A percentile compares a stretch with the other conserved stretches of the same genome.
These are phyloP conservation scores for Rissa tridactyla DNA, from an alignment of 2,113 vertebrate genomes.

Conservation along the genomic window DNA sequence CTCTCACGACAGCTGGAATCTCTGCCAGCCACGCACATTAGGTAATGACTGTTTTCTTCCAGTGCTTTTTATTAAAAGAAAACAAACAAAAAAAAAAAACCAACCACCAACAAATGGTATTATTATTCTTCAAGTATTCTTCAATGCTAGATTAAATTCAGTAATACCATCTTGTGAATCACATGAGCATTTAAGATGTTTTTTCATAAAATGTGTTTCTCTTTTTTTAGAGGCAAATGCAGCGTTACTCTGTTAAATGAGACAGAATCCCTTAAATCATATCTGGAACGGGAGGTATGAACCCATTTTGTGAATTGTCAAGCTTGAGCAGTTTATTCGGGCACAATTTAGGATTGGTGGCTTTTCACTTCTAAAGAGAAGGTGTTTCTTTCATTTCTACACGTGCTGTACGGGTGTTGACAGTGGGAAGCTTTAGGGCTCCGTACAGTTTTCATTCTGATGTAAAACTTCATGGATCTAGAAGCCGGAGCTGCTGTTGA, in stretches of 20 bases:
- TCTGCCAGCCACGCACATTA: constrained; percentile 95
- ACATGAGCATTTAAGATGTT: background rate
- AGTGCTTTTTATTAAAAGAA: background rate
- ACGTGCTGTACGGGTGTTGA: rapidly evolving
- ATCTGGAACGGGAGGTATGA: constrained; percentile 94
- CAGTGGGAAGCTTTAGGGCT: background rate
- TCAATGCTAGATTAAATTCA: background rate
- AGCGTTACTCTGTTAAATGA: constrained; percentile 97
- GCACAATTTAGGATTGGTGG: background rate
- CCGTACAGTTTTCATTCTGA: background rate
- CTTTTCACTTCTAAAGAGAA: background rate
- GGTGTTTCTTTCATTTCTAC: background rate
- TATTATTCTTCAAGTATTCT: background rate
- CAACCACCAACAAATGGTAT: background rate
- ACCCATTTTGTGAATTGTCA: constrained; percentile 14
- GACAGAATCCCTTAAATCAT: constrained; percentile 94
- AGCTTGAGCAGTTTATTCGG: background rate
- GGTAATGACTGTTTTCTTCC: constrained; percentile 68
- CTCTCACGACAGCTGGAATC: constrained; percentile 94
- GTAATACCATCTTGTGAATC: background rate
- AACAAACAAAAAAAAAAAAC: background rate
- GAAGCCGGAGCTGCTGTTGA: background rate
- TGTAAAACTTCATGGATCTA: background rate
- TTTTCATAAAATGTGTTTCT: constrained; percentile 10
- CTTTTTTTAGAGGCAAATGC: constrained; percentile 89